Conservation (phyloP, 2,113 vertebrate genomes). For the Okapia johnstoni region DNA sequence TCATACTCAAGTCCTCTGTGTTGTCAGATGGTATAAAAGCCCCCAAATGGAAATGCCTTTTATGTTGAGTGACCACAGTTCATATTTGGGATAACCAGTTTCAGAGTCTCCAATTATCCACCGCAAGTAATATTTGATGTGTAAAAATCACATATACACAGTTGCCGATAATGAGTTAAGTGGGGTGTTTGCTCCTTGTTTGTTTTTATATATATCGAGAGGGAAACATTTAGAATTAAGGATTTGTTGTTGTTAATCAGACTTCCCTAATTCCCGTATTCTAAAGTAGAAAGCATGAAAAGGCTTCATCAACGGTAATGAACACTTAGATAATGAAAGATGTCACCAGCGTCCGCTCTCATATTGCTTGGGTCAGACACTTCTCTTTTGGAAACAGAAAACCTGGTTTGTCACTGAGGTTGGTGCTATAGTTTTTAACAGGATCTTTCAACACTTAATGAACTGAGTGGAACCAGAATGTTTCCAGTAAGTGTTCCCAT, state of each 20-base stretch:
- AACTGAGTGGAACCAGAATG: background rate
- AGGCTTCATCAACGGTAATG: background rate
- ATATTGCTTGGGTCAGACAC: background rate
- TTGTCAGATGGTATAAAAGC: background rate
- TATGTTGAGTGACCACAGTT: background rate
- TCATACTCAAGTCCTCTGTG: background rate
- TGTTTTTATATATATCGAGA: background rate
- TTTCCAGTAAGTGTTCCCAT: background rate
- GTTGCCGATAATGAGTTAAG: background rate
- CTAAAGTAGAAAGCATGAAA: background rate
- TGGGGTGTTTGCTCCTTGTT: background rate
- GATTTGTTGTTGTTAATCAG: background rate
- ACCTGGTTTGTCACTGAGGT: background rate
- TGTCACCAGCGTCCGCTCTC: background rate
- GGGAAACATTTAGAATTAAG: constrained; percentile 16
- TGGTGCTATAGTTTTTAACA: background rate
- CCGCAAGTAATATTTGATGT: background rate
- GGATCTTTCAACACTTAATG: background rate
- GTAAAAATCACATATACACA: background rate
- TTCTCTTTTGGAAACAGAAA: background rate
- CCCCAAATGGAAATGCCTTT: background rate
- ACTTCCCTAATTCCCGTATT: background rate
- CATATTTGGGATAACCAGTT: background rate
- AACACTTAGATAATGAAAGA: background rate
- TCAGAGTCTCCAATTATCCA: background rate